Conservation (phyloP, 1,140 invertebrate genomes). For the Druon quercuslanigerum region DNA sequence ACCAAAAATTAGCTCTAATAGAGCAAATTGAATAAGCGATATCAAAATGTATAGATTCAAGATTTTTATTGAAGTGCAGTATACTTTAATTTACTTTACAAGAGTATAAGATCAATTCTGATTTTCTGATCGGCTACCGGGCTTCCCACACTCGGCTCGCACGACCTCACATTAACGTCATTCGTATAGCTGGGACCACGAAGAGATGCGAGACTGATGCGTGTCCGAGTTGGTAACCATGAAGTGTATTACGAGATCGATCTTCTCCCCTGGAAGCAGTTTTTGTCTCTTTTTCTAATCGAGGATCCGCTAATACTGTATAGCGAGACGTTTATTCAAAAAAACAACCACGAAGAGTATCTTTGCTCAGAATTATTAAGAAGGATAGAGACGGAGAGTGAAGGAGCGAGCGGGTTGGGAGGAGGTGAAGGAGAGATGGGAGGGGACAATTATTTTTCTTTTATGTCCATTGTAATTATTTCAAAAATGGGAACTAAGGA, state of each 20-base stretch:
- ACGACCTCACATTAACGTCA: conserved; percentile 63
- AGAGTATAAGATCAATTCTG: background rate
- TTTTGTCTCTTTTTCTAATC: conserved; percentile 23
- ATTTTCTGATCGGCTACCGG: conserved; percentile 42
- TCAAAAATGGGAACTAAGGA: too few species aligned
- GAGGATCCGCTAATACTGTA: conserved; percentile 23
- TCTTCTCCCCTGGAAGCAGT: conserved; percentile 11
- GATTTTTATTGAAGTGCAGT: background rate
- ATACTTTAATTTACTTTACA: background rate
- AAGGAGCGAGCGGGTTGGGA: too few species aligned
- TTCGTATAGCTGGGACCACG: conserved; percentile 51
- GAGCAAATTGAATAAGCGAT: too few species aligned
- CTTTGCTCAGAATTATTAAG: background rate
- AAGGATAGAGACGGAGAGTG: too few species aligned
- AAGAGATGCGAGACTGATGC: conserved; percentile 63
- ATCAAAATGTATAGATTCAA: background rate
- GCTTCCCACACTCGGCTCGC: conserved; percentile 67
- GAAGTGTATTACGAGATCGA: conserved; percentile 30
- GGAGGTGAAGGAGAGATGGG: too few species aligned
- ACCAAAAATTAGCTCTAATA: too few species aligned
- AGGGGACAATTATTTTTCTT: too few species aligned
- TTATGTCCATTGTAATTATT: too few species aligned
- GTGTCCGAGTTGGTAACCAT: conserved; percentile 59
- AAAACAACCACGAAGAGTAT: conserved; percentile 24
- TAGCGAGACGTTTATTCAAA: conserved; percentile 32